Base-by-base conservation (phyloP, 2,797 vertebrate genomes). In the Mormyrus hasselquistii region DNA sequence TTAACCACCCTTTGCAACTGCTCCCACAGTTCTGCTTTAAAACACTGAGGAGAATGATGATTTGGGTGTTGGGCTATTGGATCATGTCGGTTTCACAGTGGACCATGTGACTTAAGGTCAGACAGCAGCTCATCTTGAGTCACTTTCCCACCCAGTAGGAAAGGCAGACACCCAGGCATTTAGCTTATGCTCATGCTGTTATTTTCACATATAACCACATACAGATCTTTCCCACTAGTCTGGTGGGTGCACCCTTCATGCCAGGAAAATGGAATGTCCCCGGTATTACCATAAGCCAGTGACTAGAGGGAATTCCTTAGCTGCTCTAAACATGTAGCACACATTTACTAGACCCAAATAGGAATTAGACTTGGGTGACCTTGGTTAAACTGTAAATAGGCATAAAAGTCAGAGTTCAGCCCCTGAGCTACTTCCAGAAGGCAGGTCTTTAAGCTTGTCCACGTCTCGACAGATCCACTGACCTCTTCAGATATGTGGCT, bases 131-230 rank as follows among this genome's bases (percentile, higher is more conserved):
- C 86, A 53, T 57, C 14, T 12, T 55, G 25, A 87, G 50, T 41
- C 73, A 79, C 49, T 88, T 83, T 73, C 76, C 53, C 62, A 90
- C 25, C 53, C 57, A 82, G 76, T 57, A 44, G 69, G 41, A 57
- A 84, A 44, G 41, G 44, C 49, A 12, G 16, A 49, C 49, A 79
- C 88, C 55, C 49, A 76, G 41, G 82, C 50, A 69, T 65, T 83
- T 79, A 88, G 90, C 49, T 57, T 62, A 52, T 14, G 49, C 41
- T 87, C 88, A 89, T 87, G 49, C n/a, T 84, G 82, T 22, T 52
- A 22, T 79, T 41, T 79, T 79, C 73, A 84, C 47, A 84, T 49
- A n/a, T 44, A 50, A 84, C 82, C 49, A 49, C n/a, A 25, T 50
- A 2, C 47, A 84, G 47, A 84, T 49, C 82, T 50, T 29, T 50